Evolutionary conservation across 2,113 vertebrate species (phyloP), one percentile per base, ranked within the genome.

Genomic region (Machaerirhynchus nigripectus): DNA sequence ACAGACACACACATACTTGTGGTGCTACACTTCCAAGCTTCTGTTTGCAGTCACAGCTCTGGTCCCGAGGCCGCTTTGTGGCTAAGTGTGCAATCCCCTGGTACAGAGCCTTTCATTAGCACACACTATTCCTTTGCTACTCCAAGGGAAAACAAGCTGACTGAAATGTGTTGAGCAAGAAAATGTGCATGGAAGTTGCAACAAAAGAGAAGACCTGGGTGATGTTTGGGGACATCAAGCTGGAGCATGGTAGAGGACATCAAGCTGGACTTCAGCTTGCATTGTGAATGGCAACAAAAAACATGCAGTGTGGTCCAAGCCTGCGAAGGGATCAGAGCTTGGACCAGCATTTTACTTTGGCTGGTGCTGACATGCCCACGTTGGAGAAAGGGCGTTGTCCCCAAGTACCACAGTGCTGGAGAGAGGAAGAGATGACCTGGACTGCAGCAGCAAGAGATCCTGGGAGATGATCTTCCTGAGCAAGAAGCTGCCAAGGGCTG

Each of bases 291-390:
- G 59, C 55, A 61, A 53, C 37, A 84, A 40, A 59, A 65, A 67
- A 11, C 6, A 12, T 5, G 14, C 35, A 30, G 16, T 7, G 40
- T 40, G 30, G n/a, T 44, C 21, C 39, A 84, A 63, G 9, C 17
- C 24, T 50, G 33, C 56, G 46, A 67, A 46, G 20, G 52, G n/a
- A 82, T 42, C 15, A 23, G 50, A 65, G 27, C 53, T 74, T 2
- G 2, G 33, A 80, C 31, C 10, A 60, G 22, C 11, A 7, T 69
- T 60, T 69, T 46, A 60, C 20, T 57, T 67, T 49, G 55, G 17
- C 24, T 2, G 7, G 59, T 56, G 26, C 46, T 76, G 50, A 31
- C 9, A 6, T 1, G 22, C 33, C 30, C 0, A 0, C 22, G 19
- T 4, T 53, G 46, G 60, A 83, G 37, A 59, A 55, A 56, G 13